phyloP scores from a whole-genome alignment of 2,888 invertebrate genomes.

The Autographa gamma region DNA sequence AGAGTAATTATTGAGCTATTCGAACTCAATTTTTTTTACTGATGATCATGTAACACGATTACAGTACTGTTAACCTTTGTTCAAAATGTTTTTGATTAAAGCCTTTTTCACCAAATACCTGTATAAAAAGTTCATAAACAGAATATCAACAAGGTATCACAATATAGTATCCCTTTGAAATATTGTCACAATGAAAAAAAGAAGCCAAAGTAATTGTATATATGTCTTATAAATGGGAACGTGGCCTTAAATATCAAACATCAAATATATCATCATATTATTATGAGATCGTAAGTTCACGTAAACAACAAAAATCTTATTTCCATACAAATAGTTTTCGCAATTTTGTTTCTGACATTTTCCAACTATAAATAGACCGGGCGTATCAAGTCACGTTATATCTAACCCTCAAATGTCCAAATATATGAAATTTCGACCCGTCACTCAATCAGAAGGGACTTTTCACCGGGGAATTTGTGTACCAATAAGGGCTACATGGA shows the following conservation, averaged over 20 bases:
- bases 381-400: slow-evolving; percentile 36
- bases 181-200: background rate
- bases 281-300: background rate
- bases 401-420: slow-evolving; percentile 42
- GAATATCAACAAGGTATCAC: too few relatives aligned
- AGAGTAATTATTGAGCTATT: background rate
- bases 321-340: slow-evolving; percentile 34
- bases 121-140: too few relatives aligned
- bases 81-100: too few relatives aligned
- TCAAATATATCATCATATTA: background rate
- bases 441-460: slow-evolving; percentile 66
- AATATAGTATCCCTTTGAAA: too few relatives aligned
- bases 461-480: slow-evolving; percentile 66
- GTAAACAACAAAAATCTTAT: slow-evolving; percentile 24
- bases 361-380: slow-evolving; percentile 20
- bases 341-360: slow-evolving; percentile 40
- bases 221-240: background rate
- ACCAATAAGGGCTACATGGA: slow-evolving; percentile 58
- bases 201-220: background rate
- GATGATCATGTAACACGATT: too few relatives aligned
- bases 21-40: too few relatives aligned
- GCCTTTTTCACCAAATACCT: too few relatives aligned
- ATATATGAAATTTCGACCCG: slow-evolving; percentile 60
- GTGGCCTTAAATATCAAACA: background rate
- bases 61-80: too few relatives aligned